Evolutionary conservation across 23 tunicate genomes (phyloP).

Genomic region (Ciona savignyi): DNA sequence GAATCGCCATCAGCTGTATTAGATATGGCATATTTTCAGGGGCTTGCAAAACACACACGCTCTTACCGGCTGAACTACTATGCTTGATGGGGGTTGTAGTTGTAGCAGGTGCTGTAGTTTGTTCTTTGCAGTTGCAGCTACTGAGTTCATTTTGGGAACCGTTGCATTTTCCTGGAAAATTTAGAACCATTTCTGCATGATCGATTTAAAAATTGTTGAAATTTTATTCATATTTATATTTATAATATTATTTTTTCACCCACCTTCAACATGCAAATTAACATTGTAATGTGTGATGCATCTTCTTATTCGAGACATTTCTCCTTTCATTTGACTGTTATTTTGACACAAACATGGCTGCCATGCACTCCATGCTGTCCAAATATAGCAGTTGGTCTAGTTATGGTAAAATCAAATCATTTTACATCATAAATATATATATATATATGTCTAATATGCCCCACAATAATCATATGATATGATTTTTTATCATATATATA

Average conservation of each 20-base stretch:
- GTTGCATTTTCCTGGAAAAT: background rate
- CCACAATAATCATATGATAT: too few relatives aligned
- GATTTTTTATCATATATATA: too few relatives aligned
- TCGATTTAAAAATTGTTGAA: too few relatives aligned
- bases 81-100: background rate
- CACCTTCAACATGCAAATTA: background rate
- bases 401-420: background rate
- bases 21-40: too few relatives aligned
- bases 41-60: too few relatives aligned
- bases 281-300: background rate
- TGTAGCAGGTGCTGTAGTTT: background rate
- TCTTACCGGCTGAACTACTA: background rate
- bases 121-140: background rate
- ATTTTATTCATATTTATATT: too few relatives aligned
- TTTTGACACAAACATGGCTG: background rate
- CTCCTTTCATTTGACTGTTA: background rate
- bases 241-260: too few relatives aligned
- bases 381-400: background rate
- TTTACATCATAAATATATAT: too few relatives aligned
- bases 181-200: too few relatives aligned
- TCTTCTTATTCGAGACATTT: background rate
- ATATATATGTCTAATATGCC: too few relatives aligned
- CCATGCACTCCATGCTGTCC: background rate
- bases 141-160: background rate
- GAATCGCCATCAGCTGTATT: too few relatives aligned